Evolutionary conservation across 2,113 vertebrate species (phyloP), one percentile per base, ranked within the genome.

Genomic region (Corydoras sp.): DNA sequence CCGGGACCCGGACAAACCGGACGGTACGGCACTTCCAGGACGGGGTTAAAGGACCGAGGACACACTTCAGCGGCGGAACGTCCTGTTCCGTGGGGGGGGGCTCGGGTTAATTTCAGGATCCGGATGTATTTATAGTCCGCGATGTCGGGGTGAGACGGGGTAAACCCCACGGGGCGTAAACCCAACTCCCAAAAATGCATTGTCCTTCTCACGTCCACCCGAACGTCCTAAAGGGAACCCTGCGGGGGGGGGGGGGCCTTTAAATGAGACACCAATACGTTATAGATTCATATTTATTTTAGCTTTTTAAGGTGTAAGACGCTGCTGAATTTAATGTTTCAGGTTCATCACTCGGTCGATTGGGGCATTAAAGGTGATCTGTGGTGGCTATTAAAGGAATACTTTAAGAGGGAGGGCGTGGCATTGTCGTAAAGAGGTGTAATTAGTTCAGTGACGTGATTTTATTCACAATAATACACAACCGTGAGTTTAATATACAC

Each of bases 1-100:
- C 81, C 91, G 97, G 30, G 96, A 99, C 81, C 97, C 97, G 8
- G 96, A 97, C 74, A 91, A 90, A 73, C 96, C 97, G 56, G 93
- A 97, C 11, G 97, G 97, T 98, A 31, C 79, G 93, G 89, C 14
- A 70, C 2, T 14, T 29, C 9, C 51, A 66, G n/a, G 3, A 10
- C 18, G 15, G 58, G 29, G 29, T 24, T 9, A 7, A 8, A 54
- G 9, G 11, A 50, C 61, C 58, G 49, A 32, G 49, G 12, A 55
- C 15, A 9, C 70, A 53, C 7, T 9, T 68, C 62, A 35, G 56
- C 61, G 64, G 31, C 51, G 8, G 66, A 61, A 60, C 76, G 68
- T 72, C 51, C 59, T 74, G 64, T 69, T 65, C 71, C 77, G 61
- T 68, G 55, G 56, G 18, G 18, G 18, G 43, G 31, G 31, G 54